phyloP scores from a whole-genome alignment of 1,140 invertebrate species.

The Zaprionus vittiger region DNA sequence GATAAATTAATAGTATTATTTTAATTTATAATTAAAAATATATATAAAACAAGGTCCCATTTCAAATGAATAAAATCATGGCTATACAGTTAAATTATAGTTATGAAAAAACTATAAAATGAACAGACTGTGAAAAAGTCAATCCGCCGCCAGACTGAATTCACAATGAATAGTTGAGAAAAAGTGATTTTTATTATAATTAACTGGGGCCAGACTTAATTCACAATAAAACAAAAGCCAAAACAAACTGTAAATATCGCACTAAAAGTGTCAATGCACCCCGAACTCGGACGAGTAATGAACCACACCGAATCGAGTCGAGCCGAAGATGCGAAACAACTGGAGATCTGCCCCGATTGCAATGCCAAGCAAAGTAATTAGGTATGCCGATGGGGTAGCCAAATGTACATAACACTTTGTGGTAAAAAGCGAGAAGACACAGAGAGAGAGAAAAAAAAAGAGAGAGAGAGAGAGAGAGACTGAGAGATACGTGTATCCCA shows the following conservation, averaged over 20 bases:
- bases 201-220: conserved; percentile 57
- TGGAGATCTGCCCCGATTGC: conserved; percentile 56
- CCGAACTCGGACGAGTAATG: conserved; percentile 10
- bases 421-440: conserved; percentile 8
- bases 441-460: conserved; percentile 5
- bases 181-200: conserved; percentile 29
- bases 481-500: conserved; percentile 42
- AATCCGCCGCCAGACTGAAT: background rate
- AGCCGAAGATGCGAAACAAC: conserved; percentile 14
- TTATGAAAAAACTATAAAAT: background rate
- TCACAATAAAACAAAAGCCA: conserved; percentile 25
- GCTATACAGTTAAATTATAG: background rate
- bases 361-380: conserved; percentile 66
- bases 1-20: background rate
- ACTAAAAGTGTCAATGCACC: conserved; percentile 66
- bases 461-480: conserved; percentile 10
- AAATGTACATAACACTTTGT: conserved; percentile 76
- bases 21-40: too few species aligned
- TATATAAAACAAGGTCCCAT: background rate
- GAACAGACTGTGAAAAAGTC: background rate
- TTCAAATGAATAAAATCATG: background rate
- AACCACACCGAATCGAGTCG: conserved; percentile 18
- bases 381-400: conserved; percentile 73
- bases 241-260: conserved; percentile 10
- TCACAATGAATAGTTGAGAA: background rate